These are phyloP conservation scores for Halocynthia roretzi DNA, from an alignment of 23 tunicate genomes.

Conservation along the genomic window DNA sequence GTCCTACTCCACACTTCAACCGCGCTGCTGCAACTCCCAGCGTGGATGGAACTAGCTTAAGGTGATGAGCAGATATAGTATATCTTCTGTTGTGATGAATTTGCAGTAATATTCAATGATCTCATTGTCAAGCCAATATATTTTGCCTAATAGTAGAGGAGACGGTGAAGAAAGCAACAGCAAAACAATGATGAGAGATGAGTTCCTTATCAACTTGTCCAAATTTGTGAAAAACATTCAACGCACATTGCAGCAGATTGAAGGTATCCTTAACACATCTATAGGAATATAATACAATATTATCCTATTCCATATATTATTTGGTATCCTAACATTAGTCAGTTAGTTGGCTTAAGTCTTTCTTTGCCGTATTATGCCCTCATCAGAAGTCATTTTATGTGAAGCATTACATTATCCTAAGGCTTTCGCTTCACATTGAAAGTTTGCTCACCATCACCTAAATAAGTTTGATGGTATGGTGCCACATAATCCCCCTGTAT, in stretches of 20 bases:
- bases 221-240: constrained; percentile 84
- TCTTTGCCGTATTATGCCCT: not conserved
- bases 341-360: not conserved
- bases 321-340: no score
- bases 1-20: constrained; percentile 20
- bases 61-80: no score
- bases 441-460: not conserved
- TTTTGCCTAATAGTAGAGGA: not conserved
- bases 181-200: constrained; percentile 85
- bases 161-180: constrained; percentile 40
- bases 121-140: no score
- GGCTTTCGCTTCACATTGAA: not conserved
- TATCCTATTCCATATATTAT: not conserved
- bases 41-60: no score
- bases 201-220: constrained; percentile 76
- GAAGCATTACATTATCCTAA: not conserved
- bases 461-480: not conserved
- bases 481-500: not conserved
- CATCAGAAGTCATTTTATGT: not conserved
- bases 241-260: constrained; percentile 86
- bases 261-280: constrained; percentile 33
- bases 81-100: no score
- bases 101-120: no score
- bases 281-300: not conserved
- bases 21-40: no score